These are phyloP conservation scores for Gymnocypris eckloni DNA, from an alignment of 2,797 vertebrate species.

Conservation along the genomic window DNA sequence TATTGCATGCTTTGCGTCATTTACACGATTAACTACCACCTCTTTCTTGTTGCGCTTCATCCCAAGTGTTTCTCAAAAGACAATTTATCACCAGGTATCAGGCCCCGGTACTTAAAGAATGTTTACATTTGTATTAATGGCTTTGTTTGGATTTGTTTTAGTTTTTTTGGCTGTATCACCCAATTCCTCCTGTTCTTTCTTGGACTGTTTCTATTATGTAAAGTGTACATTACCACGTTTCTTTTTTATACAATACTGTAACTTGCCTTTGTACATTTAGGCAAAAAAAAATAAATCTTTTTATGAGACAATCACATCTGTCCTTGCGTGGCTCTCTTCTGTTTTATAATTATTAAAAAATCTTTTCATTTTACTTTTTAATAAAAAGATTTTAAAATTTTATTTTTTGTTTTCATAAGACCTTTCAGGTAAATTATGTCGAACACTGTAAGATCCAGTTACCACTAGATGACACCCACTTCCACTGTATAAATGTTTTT, in stretches of 20 bases:
- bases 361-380: background rate
- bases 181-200: slow-evolving; percentile 73
- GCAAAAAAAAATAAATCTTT: slow-evolving; percentile 99
- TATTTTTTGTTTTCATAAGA: background rate
- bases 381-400: background rate
- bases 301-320: slow-evolving; percentile 96
- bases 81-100: slow-evolving; percentile 66
- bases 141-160: slow-evolving; percentile 73
- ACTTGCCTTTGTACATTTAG: slow-evolving; percentile 97
- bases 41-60: slow-evolving; percentile 16
- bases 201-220: slow-evolving; percentile 88
- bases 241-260: slow-evolving; percentile 94
- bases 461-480: slow-evolving; percentile 38
- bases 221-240: slow-evolving; percentile 98
- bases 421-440: background rate
- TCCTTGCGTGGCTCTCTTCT: slow-evolving; percentile 78
- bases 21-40: slow-evolving; percentile 51
- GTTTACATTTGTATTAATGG: slow-evolving; percentile 84
- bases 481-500: background rate
- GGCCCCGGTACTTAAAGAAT: slow-evolving; percentile 82
- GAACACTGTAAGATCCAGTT: background rate
- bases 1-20: slow-evolving; percentile 55
- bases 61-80: slow-evolving; percentile 33
- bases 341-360: background rate
- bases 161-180: slow-evolving; percentile 66